Percentiles rank a stretch among this genome's conserved stretches.
These are phyloP conservation scores for Drosophila prolongata DNA, from an alignment of 2,888 invertebrate species.

Conservation along the genomic window DNA sequence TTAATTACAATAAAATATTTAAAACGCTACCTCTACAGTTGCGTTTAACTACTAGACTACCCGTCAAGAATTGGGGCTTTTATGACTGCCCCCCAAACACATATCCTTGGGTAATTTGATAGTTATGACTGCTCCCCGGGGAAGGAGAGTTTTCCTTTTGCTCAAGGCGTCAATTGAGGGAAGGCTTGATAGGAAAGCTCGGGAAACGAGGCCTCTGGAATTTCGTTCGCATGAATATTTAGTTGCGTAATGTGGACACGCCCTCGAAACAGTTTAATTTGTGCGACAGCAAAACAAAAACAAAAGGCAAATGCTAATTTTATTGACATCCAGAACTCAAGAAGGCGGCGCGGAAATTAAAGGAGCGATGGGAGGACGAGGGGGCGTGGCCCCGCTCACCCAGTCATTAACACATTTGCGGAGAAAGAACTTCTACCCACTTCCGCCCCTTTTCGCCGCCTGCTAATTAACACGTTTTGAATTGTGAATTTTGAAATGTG, in stretches of 20 bases:
- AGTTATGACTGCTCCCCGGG: conserved; percentile 54
- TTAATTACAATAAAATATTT: conserved; percentile 79
- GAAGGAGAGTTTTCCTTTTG: conserved; percentile 2
- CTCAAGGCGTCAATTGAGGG: conserved; percentile 32
- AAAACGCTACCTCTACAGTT: conserved; percentile 29
- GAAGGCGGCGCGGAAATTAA: conserved; percentile 62
- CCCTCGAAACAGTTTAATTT: conserved; percentile 60
- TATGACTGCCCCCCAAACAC: conserved; percentile 58
- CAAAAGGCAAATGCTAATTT: conserved; percentile 79
- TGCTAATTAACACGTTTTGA: conserved; percentile 80
- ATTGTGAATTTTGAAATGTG: conserved; percentile 79
- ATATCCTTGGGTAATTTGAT: conserved; percentile 75
- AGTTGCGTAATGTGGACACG: conserved; percentile 70
- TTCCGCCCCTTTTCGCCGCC: conserved; percentile 29
- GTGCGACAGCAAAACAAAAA: conserved; percentile 63
- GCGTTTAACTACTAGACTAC: not conserved
- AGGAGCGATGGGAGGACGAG: conserved; percentile 11
- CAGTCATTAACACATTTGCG: conserved; percentile 78
- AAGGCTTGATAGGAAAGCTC: conserved; percentile 7
- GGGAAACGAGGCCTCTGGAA: conserved; percentile 15
- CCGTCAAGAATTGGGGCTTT: conserved; percentile 45
- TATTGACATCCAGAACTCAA: conserved; percentile 71
- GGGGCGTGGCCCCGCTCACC: conserved; percentile 27
- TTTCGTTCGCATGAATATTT: conserved; percentile 73
- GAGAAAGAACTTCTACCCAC: conserved; percentile 27